phyloP scores from a whole-genome alignment of 37 sponge, comb jelly and placozoan species.

The Amphimedon queenslandica region DNA sequence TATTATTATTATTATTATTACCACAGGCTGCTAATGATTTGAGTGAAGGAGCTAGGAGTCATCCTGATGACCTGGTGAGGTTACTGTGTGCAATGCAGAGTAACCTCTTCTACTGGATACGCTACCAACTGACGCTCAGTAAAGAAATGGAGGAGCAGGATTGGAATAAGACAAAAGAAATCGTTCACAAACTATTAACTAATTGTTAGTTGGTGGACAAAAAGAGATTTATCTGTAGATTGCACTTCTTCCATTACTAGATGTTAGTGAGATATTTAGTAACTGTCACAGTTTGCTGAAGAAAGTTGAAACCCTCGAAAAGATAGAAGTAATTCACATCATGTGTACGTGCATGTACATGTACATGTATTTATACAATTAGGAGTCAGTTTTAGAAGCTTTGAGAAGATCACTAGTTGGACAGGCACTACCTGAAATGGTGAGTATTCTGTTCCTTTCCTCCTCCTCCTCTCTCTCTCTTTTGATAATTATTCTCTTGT shows the following conservation, averaged over 20 bases:
- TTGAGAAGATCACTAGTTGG: slow-evolving; percentile 21
- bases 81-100: slow-evolving; percentile 59
- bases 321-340: background rate
- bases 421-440: slow-evolving; percentile 44
- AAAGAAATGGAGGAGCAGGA: slow-evolving; percentile 2
- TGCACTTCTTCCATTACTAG: background rate
- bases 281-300: background rate
- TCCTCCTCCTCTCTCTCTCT: background rate
- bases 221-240: too few species aligned
- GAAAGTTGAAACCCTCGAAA: background rate
- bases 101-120: slow-evolving; percentile 54
- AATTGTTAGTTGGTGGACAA: too few species aligned
- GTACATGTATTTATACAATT: background rate
- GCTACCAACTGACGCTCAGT: slow-evolving; percentile 9
- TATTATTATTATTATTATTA: background rate
- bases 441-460: background rate
- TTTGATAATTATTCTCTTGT: background rate
- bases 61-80: slow-evolving; percentile 42
- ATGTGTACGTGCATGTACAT: background rate
- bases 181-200: slow-evolving; percentile 7
- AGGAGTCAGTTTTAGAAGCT: background rate
- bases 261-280: background rate
- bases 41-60: background rate
- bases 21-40: background rate
- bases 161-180: background rate